These are phyloP conservation scores for Astyanax mexicanus DNA, from an alignment of 2,797 vertebrate species.

Conservation along the genomic window DNA sequence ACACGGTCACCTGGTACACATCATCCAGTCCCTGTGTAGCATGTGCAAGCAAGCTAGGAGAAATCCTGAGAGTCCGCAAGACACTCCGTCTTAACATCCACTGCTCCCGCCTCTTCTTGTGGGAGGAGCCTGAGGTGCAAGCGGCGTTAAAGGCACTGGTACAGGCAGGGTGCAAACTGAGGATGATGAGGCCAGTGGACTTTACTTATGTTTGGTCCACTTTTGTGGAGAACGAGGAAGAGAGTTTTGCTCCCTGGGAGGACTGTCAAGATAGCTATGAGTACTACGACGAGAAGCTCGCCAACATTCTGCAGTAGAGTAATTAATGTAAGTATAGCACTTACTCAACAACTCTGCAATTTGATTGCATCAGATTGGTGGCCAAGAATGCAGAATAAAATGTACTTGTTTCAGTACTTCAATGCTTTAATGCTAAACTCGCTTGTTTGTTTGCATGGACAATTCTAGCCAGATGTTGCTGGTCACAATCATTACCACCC, in stretches of 20 bases:
- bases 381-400: too few relatives aligned
- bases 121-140: slow-evolving; percentile 90
- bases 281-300: slow-evolving; percentile 91
- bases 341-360: neutral
- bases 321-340: slow-evolving; percentile 45
- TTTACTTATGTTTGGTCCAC: slow-evolving; percentile 93
- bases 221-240: slow-evolving; percentile 89
- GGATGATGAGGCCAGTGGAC: slow-evolving; percentile 96
- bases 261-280: slow-evolving; percentile 94
- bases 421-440: too few relatives aligned
- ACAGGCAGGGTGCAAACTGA: slow-evolving; percentile 87
- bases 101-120: slow-evolving; percentile 91
- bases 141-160: slow-evolving; percentile 83
- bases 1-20: slow-evolving; percentile 90
- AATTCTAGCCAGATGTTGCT: too few relatives aligned
- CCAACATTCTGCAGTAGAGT: slow-evolving; percentile 85
- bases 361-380: too few relatives aligned
- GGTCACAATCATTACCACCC: too few relatives aligned
- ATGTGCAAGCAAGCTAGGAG: slow-evolving; percentile 83
- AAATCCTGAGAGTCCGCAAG: slow-evolving; percentile 80
- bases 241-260: slow-evolving; percentile 91
- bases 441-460: too few relatives aligned
- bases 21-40: slow-evolving; percentile 91
- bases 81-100: slow-evolving; percentile 87
- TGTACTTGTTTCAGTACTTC: too few relatives aligned